These are phyloP conservation scores for Sinopyrophorus schimmeli DNA, from an alignment of 2,888 invertebrate genomes.

Conservation along the genomic window DNA sequence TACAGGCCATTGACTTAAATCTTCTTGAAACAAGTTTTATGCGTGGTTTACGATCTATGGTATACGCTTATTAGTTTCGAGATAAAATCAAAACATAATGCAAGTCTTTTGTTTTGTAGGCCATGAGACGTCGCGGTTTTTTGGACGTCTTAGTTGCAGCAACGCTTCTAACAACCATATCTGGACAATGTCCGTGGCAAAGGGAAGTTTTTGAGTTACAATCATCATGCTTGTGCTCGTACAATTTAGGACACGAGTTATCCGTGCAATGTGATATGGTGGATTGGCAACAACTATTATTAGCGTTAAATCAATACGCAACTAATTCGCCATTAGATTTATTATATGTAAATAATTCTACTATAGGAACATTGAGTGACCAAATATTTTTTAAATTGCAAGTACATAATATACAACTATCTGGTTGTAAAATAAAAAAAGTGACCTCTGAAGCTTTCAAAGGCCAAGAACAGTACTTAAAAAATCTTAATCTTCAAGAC, in stretches of 20 bases:
- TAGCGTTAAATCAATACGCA: conserved; percentile 72
- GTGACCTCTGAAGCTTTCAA: conserved; percentile 76
- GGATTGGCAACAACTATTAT: conserved; percentile 74
- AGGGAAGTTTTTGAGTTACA: conserved; percentile 73
- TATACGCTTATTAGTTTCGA: conserved; percentile 7
- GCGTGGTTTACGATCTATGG: conserved; percentile 7
- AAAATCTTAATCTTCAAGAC: conserved; percentile 83
- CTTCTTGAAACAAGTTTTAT: conserved; percentile 19
- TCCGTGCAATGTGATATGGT: conserved; percentile 92
- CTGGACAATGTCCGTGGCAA: conserved; percentile 85
- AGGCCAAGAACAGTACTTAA: conserved; percentile 79
- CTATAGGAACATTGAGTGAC: conserved; percentile 69
- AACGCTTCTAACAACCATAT: conserved; percentile 41
- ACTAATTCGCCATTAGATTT: conserved; percentile 74
- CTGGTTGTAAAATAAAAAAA: conserved; percentile 75
- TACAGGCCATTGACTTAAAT: conserved; percentile 23
- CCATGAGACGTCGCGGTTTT: conserved; percentile 47
- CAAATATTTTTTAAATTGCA: conserved; percentile 70
- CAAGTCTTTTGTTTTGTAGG: conserved; percentile 40
- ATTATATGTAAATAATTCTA: conserved; percentile 87
- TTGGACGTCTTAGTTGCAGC: conserved; percentile 42
- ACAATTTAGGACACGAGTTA: conserved; percentile 80
- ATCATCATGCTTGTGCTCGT: conserved; percentile 84
- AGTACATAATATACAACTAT: conserved; percentile 82
- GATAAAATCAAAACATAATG: background rate